phyloP scores from a whole-genome alignment of 1,140 invertebrate genomes.

The Agrypnia vestita region DNA sequence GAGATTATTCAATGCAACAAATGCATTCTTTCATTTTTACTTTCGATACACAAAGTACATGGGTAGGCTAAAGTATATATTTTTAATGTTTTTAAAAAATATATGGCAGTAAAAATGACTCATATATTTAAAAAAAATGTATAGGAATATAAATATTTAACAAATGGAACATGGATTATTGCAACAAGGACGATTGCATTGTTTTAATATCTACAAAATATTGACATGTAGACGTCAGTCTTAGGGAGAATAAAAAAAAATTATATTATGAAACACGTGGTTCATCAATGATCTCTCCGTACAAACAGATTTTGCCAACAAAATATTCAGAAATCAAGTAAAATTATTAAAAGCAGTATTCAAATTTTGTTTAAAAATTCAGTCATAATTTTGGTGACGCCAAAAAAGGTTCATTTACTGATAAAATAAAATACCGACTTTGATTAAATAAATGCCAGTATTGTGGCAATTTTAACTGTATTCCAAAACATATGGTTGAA shows the following conservation, averaged over 20 bases:
- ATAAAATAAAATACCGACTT: too few relatives aligned
- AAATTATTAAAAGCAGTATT: not conserved
- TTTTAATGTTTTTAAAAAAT: constrained; percentile 1
- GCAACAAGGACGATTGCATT: not conserved
- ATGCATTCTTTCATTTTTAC: not conserved
- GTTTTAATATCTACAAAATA: constrained; percentile 14
- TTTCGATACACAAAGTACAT: not conserved
- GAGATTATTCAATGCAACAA: not conserved
- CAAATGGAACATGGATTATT: constrained; percentile 7
- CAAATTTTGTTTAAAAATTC: not conserved
- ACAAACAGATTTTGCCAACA: not conserved
- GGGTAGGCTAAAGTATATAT: not conserved
- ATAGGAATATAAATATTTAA: constrained; percentile 7
- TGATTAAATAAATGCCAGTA: not conserved
- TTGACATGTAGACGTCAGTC: constrained; percentile 1
- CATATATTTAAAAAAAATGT: not conserved
- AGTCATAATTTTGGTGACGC: not conserved
- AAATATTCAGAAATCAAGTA: not conserved
- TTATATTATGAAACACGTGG: not conserved
- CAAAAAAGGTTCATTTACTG: not conserved
- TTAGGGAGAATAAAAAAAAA: not conserved
- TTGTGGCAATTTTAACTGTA: not conserved
- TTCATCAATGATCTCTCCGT: not conserved
- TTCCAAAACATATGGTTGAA: not conserved
- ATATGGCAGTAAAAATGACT: constrained; percentile 28